Evolutionary conservation across 2,888 invertebrate species (phyloP).

Genomic region (Candidula unifasciata): DNA sequence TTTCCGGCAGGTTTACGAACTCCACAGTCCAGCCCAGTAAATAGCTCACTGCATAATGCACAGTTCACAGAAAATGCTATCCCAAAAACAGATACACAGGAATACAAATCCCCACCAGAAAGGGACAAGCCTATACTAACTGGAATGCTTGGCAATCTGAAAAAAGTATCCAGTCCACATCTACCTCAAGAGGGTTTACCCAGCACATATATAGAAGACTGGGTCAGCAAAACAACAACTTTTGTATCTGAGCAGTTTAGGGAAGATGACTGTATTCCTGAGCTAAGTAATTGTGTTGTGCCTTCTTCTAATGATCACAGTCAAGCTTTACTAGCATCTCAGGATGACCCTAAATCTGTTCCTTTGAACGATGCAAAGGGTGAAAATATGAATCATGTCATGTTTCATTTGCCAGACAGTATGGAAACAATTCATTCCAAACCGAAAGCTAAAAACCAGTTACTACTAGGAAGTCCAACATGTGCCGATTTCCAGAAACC

Average conservation of each 20-base stretch:
- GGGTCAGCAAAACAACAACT: slow-evolving; percentile 32
- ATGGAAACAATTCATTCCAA: not conserved
- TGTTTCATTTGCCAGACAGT: not conserved
- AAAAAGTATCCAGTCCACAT: not conserved
- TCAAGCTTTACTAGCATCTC: not conserved
- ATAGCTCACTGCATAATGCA: not conserved
- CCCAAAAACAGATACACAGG: not conserved
- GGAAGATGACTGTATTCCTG: not conserved
- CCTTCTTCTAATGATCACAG: not conserved
- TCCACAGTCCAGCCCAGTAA: not conserved
- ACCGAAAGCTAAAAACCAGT: not conserved
- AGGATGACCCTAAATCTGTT: not conserved
- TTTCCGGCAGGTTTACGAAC: not conserved
- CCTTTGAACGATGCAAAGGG: not conserved
- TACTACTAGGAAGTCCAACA: not conserved
- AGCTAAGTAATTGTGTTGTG: not conserved
- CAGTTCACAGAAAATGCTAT: not conserved
- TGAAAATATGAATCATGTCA: not conserved
- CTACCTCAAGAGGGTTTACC: slow-evolving; percentile 37
- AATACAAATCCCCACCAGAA: not conserved
- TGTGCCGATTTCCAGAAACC: not conserved
- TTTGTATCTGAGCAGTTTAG: slow-evolving; percentile 2
- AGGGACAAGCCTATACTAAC: not conserved
- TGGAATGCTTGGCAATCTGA: not conserved
- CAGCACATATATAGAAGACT: slow-evolving; percentile 42